Evolutionary conservation across 2,113 vertebrate species (phyloP), one percentile per base, ranked within the genome.

Genomic region (Setophaga coronata): DNA sequence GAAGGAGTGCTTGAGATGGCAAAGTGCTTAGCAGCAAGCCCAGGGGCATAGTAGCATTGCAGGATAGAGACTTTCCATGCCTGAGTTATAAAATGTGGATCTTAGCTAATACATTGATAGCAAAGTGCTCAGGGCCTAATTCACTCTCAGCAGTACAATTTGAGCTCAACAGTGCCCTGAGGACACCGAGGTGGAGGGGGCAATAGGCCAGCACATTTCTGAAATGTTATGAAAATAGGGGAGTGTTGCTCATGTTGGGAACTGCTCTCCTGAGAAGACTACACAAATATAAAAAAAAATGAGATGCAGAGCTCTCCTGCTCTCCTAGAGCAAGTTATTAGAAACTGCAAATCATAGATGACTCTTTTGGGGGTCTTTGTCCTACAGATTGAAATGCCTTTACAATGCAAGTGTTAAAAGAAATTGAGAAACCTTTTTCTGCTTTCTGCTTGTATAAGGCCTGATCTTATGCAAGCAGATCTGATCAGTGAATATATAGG

Each of bases 251-350:
- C 48, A 50, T 80, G 51, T 93, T 87, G 51, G 84, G 48, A 95
- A 86, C 34, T 78, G 67, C 91, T 91, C 88, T 95, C 88, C 51
- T 51, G 64, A 92, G 90, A 76, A 81, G 53, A 82, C 33, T 81
- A 42, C 56, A 82, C 24, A 67, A 83, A 84, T 50, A 79, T 14
- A 56, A 72, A 70, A 60, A 60, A 85, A 65, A 53, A 83, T 1
- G 31, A 90, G 38, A 83, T 31, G 21, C 33, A 80, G 76, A 70
- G 51, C 60, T 95, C 51, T 88, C 65, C 48, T 58, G 56, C 60
- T 95, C 60, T 93, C 76, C n/a, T 66, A 64, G 21, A 95, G 48
- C 71, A 86, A 86, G 42, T 97, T 94, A 97, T 95, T 96, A 79
- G 65, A 94, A 95, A 82, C 81, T 50, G 61, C 91, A 97, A 96